Evolutionary conservation across 2,113 vertebrate genomes (phyloP), one percentile per base, ranked within the genome.

Genomic region (Ptyas mucosa): DNA sequence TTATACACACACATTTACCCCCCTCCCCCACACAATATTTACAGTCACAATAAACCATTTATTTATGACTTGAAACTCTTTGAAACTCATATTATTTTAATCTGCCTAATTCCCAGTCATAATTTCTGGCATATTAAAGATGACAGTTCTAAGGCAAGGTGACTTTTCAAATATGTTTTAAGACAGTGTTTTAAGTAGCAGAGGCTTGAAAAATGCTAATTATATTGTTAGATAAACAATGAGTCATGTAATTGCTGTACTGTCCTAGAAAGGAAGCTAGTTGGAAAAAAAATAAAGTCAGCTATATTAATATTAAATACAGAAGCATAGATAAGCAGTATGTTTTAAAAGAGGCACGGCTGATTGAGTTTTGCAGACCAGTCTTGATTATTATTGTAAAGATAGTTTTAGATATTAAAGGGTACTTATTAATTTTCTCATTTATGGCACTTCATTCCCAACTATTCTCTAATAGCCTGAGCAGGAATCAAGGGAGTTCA

Each of bases 91-190:
- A 98, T 97, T 94, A 97, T 97, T 98, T 89, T 97, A 97, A 97
- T 95, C 97, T 98, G 97, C 97, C 97, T 96, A 97, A 95, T 97
- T 97, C 96, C 96, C 94, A 94, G 95, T 97, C 97, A 98, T 98
- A 97, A 98, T 98, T 98, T 98, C 97, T 97, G 97, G 96, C 97
- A 97, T 95, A 94, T 94, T 97, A 97, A 97, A 98, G 97, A 98
- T 97, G 98, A 97, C 97, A 98, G 97, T 96, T 97, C 96, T 96
- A 96, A 97, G 97, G 97, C 97, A 97, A 96, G 96, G 97, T 97
- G 97, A 96, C 97, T 97, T 97, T 97, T 97, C 97, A 98, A 97
- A 96, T 96, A 97, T 97, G 96, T 97, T 97, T 97, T 97, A 97
- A 98, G 97, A 97, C 97, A 97, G 97, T 97, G 95, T 97, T 97